A percentile compares a stretch with the other conserved stretches of the same genome.
Evolutionary conservation across 2,113 vertebrate species (phyloP).

Genomic region (Panthera leo): DNA sequence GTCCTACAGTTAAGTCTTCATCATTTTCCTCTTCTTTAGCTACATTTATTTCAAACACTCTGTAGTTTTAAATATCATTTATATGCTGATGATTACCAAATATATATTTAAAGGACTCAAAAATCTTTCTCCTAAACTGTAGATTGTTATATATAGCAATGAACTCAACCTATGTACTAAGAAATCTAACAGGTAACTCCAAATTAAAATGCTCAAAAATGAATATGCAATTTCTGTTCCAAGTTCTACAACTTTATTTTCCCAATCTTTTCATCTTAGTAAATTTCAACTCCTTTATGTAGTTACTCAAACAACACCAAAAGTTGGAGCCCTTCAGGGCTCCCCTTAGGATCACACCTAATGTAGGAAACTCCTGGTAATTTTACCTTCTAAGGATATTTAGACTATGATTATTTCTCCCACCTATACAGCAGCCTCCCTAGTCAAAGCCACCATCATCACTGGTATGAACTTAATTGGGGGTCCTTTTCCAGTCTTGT

Average conservation of each 20-base stretch:
- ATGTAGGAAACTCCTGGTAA: background rate
- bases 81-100: background rate
- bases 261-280: background rate
- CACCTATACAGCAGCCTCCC: background rate
- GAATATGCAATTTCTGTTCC: background rate
- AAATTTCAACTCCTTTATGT: background rate
- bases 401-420: background rate
- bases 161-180: background rate
- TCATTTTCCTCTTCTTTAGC: background rate
- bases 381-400: background rate
- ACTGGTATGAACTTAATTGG: background rate
- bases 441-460: background rate
- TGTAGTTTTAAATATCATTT: background rate
- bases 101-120: background rate
- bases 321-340: background rate
- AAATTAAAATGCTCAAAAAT: background rate
- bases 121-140: background rate
- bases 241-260: background rate
- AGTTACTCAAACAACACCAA: background rate
- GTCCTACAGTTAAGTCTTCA: background rate
- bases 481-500: background rate
- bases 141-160: background rate
- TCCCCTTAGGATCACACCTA: background rate
- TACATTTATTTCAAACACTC: background rate
- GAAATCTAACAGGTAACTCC: background rate